Evolutionary conservation across 2,113 vertebrate species (phyloP), one percentile per base, ranked within the genome.

Genomic region (Sinocyclocheilus anshuiensis): DNA sequence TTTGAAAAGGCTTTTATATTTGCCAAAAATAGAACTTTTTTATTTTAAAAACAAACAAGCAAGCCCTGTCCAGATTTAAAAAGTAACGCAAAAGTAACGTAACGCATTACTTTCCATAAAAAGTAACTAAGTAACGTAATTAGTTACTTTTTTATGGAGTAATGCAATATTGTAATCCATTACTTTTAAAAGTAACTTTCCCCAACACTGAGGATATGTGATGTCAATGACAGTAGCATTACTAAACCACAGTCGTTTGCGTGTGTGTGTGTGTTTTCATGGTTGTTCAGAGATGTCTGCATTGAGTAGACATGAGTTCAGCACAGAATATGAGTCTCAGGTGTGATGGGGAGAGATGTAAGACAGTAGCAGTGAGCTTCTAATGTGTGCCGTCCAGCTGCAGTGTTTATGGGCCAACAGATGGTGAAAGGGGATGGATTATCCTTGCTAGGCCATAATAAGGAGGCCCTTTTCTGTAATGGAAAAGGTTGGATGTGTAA

Each of bases 371-470:
- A 69, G 42, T 48, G 67, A 77, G 13, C 3, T 65, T 85, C 26
- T 77, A 84, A 86, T 88, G 53, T 48, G 77, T 88, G 55, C 77
- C 85, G 81, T 88, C 86, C 84, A 87, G 86, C 83, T 86, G 84
- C 59, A 86, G 12, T 53, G 45, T 77, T 84, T 77, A 69, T 61
- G 69, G 71, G 69, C 79, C 65, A 87, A 89, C 85, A 88, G 89
- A 90, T 90, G 86, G 85, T 86, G 29, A 75, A 85, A 79, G 57
- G 57, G 84, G 82, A 88, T 69, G 72, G 76, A 84, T 86, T 90
- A 81, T 86, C 48, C 57, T 87, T 81, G 75, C 59, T 80, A 75
- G 75, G 81, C 53, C 18, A 69, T 50, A 39, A 22, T 78, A n/a
- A 59, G 22, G 33, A 76, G 78, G 75, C 24, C 76, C 57, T 80